A percentile compares a stretch with the other conserved stretches of the same genome.
These are phyloP conservation scores for Diglossa cyanea DNA, from an alignment of 2,797 vertebrate genomes.

Conservation along the genomic window DNA sequence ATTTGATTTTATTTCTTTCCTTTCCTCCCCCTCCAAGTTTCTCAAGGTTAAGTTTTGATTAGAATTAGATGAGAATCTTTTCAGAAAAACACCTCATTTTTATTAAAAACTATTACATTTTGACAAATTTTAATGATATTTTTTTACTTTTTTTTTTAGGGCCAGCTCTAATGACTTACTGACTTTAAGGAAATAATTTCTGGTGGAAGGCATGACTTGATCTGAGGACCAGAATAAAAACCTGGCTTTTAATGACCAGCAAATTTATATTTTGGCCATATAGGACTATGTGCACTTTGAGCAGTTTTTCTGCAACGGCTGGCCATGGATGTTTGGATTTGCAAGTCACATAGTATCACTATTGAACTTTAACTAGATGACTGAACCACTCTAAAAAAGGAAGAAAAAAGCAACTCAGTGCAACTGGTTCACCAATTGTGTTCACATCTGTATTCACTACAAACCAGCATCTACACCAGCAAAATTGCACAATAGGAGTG, in stretches of 20 bases:
- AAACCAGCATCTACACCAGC: background rate
- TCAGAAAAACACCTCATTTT: background rate
- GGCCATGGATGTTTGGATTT: background rate
- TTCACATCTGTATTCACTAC: background rate
- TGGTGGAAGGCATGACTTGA: background rate
- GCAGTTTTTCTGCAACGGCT: background rate
- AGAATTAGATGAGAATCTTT: background rate
- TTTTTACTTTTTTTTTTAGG: background rate
- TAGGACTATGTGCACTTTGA: background rate
- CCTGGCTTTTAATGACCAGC: background rate
- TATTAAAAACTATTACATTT: background rate
- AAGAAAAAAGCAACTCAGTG: background rate
- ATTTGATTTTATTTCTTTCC: background rate
- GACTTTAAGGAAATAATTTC: background rate
- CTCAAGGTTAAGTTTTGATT: background rate
- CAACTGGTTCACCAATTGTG: background rate
- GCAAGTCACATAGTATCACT: background rate
- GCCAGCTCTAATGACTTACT: background rate
- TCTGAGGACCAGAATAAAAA: background rate
- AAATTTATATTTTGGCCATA: background rate
- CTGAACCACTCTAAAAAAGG: background rate
- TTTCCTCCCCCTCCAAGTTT: background rate
- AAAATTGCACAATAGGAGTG: background rate
- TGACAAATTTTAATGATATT: background rate
- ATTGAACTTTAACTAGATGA: background rate